phyloP scores from a whole-genome alignment of 2,113 vertebrate genomes.

The Progne subis region DNA sequence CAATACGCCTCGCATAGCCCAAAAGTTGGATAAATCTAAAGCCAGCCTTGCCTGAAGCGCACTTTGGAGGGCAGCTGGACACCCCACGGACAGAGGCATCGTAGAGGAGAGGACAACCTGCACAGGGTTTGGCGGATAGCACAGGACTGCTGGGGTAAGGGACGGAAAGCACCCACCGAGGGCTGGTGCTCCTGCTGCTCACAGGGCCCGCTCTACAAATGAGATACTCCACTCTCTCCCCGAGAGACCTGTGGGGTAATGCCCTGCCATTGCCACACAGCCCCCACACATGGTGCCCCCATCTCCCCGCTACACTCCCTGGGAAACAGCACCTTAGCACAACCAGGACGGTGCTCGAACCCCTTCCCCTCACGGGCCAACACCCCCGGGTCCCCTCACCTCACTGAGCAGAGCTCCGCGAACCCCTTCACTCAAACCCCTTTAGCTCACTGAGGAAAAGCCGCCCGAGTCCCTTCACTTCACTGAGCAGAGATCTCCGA shows the following conservation, averaged over 20 bases:
- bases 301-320: fast-evolving
- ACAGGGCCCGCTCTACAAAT: fast-evolving
- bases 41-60: not conserved
- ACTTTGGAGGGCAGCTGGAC: not conserved
- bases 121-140: fast-evolving
- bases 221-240: not conserved
- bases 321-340: fast-evolving
- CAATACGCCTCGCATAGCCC: fast-evolving
- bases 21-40: not conserved
- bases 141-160: fast-evolving
- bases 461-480: too few species aligned
- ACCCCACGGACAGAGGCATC: fast-evolving
- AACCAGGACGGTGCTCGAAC: fast-evolving
- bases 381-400: fast-evolving
- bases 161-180: fast-evolving
- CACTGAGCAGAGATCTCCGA: fast-evolving
- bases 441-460: not conserved
- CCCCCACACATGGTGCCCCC: fast-evolving
- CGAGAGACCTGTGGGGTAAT: fast-evolving
- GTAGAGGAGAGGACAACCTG: fast-evolving
- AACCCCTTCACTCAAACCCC: too few species aligned
- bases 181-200: not conserved
- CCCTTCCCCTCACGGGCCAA: not conserved
- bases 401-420: fast-evolving
- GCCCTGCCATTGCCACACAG: fast-evolving